Evolutionary conservation across 2,113 vertebrate genomes (phyloP).

Genomic region (Antigone vipio): DNA sequence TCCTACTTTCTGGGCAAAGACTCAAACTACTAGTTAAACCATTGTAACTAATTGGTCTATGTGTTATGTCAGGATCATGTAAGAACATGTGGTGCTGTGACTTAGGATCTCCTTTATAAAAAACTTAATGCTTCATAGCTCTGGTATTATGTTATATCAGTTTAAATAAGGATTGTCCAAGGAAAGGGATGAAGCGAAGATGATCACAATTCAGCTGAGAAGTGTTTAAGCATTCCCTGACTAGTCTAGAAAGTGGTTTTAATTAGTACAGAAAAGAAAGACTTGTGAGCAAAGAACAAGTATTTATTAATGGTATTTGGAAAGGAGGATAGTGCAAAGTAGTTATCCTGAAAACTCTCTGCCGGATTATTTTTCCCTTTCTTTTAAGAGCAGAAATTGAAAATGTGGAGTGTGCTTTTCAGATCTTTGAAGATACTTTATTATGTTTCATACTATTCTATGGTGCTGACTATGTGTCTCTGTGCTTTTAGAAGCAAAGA

Average conservation of each 20-base stretch:
- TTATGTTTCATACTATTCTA: background rate
- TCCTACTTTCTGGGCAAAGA: background rate
- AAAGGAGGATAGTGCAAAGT: background rate
- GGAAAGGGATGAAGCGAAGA: background rate
- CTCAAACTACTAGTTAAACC: background rate
- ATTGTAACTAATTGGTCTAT: background rate
- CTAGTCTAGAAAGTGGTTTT: background rate
- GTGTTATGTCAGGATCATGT: background rate
- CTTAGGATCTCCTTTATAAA: background rate
- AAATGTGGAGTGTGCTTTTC: background rate
- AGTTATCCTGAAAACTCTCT: background rate
- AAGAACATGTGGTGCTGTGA: background rate
- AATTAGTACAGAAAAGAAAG: background rate
- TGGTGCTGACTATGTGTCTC: background rate
- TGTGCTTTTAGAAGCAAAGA: background rate
- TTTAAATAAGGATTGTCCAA: background rate
- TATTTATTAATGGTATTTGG: background rate
- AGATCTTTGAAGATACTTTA: background rate
- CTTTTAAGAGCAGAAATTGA: background rate
- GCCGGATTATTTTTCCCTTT: background rate
- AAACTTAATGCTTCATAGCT: background rate
- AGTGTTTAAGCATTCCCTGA: background rate
- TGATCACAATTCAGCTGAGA: background rate
- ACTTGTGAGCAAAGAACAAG: background rate
- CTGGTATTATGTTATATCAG: background rate